These are phyloP conservation scores for Poecilus cupreus DNA, from an alignment of 2,888 invertebrate species.

Conservation along the genomic window DNA sequence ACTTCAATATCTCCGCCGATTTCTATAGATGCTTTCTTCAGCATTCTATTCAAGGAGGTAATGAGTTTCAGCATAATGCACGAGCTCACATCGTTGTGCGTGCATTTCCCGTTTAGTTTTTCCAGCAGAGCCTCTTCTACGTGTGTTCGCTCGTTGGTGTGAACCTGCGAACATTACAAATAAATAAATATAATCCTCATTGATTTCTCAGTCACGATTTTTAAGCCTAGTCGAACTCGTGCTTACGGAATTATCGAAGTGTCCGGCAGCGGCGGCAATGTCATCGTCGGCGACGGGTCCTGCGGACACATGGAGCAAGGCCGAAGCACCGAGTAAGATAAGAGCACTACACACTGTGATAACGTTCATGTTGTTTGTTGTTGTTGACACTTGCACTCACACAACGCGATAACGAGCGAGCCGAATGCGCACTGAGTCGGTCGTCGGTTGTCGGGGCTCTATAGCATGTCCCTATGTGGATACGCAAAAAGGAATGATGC, in stretches of 20 bases:
- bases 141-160: slow-evolving; percentile 69
- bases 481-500: slow-evolving; percentile 56
- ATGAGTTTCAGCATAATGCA: slow-evolving; percentile 89
- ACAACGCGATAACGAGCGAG: slow-evolving; percentile 3
- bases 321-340: slow-evolving; percentile 64
- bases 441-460: background rate
- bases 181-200: background rate
- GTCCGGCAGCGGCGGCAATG: slow-evolving; percentile 66
- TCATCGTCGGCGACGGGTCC: slow-evolving; percentile 70
- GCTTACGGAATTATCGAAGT: slow-evolving; percentile 71
- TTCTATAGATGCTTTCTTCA: slow-evolving; percentile 87
- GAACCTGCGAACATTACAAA: slow-evolving; percentile 69
- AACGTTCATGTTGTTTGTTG: slow-evolving; percentile 35
- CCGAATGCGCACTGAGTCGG: background rate
- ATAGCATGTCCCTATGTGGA: slow-evolving; percentile 50
- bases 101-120: slow-evolving; percentile 86
- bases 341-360: slow-evolving; percentile 67
- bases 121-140: slow-evolving; percentile 83
- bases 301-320: slow-evolving; percentile 63
- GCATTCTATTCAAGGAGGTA: slow-evolving; percentile 86
- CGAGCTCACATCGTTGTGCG: slow-evolving; percentile 85
- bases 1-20: slow-evolving; percentile 86
- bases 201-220: too few species aligned
- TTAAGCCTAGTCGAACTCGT: too few species aligned
- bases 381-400: slow-evolving; percentile 34